Conservation (phyloP, 2,113 vertebrate genomes). For the Sander vitreus region DNA sequence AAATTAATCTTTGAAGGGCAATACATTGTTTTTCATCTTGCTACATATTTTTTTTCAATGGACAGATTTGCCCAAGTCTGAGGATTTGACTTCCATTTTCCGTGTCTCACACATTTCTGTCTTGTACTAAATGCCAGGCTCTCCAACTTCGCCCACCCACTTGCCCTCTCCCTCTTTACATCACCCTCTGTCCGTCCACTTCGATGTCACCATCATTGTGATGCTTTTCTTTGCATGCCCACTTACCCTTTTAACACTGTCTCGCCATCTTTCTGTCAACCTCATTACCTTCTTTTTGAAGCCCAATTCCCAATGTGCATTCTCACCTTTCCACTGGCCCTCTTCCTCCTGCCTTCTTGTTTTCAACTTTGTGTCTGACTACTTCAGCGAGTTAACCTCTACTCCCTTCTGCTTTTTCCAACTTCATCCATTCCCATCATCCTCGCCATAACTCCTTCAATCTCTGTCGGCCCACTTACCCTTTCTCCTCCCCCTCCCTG, state of each 20-base stretch:
- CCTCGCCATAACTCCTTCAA: slow-evolving; percentile 64
- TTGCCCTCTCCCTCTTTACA: slow-evolving; percentile 12
- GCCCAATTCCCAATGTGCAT: slow-evolving; percentile 30
- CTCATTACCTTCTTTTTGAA: slow-evolving; percentile 28
- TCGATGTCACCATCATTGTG: slow-evolving; percentile 15
- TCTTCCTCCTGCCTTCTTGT: slow-evolving; percentile 24
- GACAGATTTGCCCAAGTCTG: background rate
- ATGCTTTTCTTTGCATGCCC: slow-evolving; percentile 23
- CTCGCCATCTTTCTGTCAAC: slow-evolving; percentile 49
- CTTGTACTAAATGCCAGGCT: background rate
- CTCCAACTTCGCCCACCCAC: background rate
- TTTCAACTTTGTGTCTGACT: slow-evolving; percentile 51
- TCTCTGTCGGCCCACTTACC: slow-evolving; percentile 73
- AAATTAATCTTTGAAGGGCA: slow-evolving; percentile 19
- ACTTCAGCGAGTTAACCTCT: slow-evolving; percentile 54
- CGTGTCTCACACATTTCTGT: background rate
- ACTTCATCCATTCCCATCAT: slow-evolving; percentile 63
- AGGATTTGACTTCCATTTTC: slow-evolving; percentile 1
- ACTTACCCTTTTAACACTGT: slow-evolving; percentile 54
- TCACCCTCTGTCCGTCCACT: slow-evolving; percentile 18
- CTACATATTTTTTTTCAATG: background rate
- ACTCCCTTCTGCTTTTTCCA: slow-evolving; percentile 32
- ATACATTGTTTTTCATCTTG: slow-evolving; percentile 15
- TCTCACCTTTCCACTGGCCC: slow-evolving; percentile 26
- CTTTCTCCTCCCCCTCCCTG: slow-evolving; percentile 70